Conservation (phyloP, 1,140 invertebrate species). For the Trichogramma pretiosum region DNA sequence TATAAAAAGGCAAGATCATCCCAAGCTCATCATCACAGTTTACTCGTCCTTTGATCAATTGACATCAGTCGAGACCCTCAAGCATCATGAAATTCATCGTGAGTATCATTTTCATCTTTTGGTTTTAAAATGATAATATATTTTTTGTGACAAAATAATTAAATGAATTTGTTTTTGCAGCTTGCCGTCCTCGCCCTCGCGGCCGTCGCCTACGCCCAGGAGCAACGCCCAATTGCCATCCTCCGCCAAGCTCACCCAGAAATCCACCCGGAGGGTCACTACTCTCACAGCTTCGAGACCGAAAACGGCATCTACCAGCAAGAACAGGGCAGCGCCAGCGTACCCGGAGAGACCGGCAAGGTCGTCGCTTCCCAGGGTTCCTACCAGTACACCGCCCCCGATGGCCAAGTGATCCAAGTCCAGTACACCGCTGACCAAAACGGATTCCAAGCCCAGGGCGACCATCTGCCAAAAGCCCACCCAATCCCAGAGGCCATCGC, state of each 20-base stretch:
- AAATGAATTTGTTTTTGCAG: constrained; percentile 22
- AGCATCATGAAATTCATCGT: no score
- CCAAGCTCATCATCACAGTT: neutral
- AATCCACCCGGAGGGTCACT: constrained; percentile 36
- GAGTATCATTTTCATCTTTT: no score
- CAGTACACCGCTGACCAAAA: constrained; percentile 51
- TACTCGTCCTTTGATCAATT: no score
- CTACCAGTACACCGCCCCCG: constrained; percentile 48
- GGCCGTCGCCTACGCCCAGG: constrained; percentile 18
- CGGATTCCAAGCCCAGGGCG: constrained; percentile 49
- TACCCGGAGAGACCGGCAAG: constrained; percentile 43
- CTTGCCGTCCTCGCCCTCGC: constrained; percentile 27
- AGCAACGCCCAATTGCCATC: constrained; percentile 29
- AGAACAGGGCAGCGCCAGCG: constrained; percentile 46
- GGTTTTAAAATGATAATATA: neutral
- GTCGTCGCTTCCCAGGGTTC: constrained; percentile 44
- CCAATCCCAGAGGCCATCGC: constrained; percentile 40
- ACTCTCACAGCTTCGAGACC: constrained; percentile 49
- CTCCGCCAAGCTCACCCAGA: constrained; percentile 33
- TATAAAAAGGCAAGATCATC: no score
- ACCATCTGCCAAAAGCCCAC: constrained; percentile 46
- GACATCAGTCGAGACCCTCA: no score
- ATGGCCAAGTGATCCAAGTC: constrained; percentile 45
- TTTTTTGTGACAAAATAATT: constrained; percentile 2
- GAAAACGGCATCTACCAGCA: constrained; percentile 52